These are phyloP conservation scores for Lepisosteus oculatus DNA, from an alignment of 2,113 vertebrate genomes.

Conservation along the genomic window DNA sequence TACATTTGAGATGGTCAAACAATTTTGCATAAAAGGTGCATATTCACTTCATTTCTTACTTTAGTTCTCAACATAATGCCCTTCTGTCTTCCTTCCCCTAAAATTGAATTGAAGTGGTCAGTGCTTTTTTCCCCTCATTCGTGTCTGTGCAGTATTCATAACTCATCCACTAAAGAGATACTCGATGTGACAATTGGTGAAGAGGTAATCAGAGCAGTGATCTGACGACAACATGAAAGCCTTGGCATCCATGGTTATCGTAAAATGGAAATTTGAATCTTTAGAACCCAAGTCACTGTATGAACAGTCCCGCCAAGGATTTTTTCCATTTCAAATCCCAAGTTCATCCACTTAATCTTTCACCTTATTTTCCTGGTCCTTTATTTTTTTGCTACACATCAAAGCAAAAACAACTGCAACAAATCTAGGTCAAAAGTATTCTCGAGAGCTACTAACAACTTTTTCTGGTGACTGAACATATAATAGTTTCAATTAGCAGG, in stretches of 20 bases:
- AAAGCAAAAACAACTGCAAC: slow-evolving; percentile 2
- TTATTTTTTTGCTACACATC: slow-evolving; percentile 11
- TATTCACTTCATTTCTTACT: no score
- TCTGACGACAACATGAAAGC: slow-evolving; percentile 37
- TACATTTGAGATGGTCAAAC: no score
- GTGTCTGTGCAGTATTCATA: no score
- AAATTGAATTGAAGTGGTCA: no score
- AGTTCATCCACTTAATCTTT: no score
- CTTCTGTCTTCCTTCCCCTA: no score
- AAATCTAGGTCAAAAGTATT: slow-evolving; percentile 55
- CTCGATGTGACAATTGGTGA: slow-evolving; percentile 24
- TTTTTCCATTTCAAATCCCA: no score
- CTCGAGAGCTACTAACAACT: slow-evolving; percentile 27
- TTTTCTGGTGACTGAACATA: slow-evolving; percentile 17
- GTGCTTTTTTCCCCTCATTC: no score
- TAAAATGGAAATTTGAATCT: slow-evolving; percentile 20
- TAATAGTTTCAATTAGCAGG: neutral
- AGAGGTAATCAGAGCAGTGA: slow-evolving; percentile 43
- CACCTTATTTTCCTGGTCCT: neutral
- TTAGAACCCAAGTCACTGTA: no score
- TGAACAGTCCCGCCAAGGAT: no score
- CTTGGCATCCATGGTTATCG: slow-evolving; percentile 57
- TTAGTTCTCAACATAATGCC: no score
- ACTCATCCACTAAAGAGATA: neutral
- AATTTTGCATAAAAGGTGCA: no score